A percentile compares a stretch with the other conserved stretches of the same genome.
phyloP scores from a whole-genome alignment of 2,797 vertebrate genomes.

The Dendrocincla fuliginosa region DNA sequence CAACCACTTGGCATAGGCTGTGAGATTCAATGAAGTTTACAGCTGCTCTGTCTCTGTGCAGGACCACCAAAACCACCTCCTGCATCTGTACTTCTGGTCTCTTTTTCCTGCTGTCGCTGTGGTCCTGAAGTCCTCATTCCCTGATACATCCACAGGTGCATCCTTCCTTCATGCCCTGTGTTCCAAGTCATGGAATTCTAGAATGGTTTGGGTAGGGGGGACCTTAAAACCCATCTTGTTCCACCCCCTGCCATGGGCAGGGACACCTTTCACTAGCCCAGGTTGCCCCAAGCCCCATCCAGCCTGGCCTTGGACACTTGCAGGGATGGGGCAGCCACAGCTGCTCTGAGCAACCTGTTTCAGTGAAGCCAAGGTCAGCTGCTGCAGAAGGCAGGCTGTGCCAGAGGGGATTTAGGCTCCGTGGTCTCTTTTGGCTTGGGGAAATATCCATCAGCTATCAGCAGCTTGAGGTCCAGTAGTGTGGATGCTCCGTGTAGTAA shows the following conservation, averaged over 20 bases:
- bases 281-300: not conserved
- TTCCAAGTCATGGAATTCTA: not conserved
- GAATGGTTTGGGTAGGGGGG: not conserved
- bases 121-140: not conserved
- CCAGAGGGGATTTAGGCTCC: not conserved
- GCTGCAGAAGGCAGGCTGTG: not conserved
- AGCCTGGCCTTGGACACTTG: not conserved
- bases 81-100: not conserved
- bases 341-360: not conserved
- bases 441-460: rapidly evolving
- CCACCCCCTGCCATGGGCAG: not conserved
- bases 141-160: not conserved
- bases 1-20: not conserved
- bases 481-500: not conserved
- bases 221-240: not conserved
- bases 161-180: not conserved
- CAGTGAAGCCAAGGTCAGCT: not conserved
- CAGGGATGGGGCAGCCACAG: not conserved
- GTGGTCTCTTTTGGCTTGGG: not conserved
- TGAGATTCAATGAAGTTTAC: not conserved
- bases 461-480: not conserved
- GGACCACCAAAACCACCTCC: not conserved
- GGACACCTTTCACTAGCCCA: not conserved
- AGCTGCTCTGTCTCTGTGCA: not conserved
- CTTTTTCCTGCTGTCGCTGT: not conserved